Evolutionary conservation across 2,888 invertebrate genomes (phyloP).

Genomic region (Nomada lathburiana): DNA sequence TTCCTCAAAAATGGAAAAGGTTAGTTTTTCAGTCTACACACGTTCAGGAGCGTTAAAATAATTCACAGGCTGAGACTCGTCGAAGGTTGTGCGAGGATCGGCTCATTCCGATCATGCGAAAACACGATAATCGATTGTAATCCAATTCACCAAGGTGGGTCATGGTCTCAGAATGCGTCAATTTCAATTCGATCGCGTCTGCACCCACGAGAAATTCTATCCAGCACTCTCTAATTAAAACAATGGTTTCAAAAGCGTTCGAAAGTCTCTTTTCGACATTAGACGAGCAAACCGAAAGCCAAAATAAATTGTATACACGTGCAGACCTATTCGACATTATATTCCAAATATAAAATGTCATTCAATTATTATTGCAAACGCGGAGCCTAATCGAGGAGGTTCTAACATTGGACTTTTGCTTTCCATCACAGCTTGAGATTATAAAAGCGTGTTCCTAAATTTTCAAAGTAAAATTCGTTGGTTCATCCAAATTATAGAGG

Average conservation of each 20-base stretch:
- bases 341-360: no score
- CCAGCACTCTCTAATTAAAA: not conserved
- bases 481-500: no score
- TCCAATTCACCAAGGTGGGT: conserved; percentile 17
- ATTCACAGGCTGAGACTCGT: not conserved
- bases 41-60: conserved; percentile 5
- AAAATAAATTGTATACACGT: no score
- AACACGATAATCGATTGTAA: conserved; percentile 3
- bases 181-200: not conserved
- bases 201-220: not conserved
- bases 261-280: not conserved
- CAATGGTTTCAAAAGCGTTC: not conserved
- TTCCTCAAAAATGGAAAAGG: not conserved
- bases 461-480: no score
- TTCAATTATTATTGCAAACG: no score
- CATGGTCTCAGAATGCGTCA: not conserved
- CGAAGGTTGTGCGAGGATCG: conserved; percentile 10
- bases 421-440: no score
- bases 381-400: no score
- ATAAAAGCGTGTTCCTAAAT: no score
- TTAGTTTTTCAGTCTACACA: not conserved
- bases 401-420: no score
- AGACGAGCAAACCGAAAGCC: no score
- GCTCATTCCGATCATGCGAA: conserved; percentile 4
- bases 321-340: no score